Evolutionary conservation across 1,140 invertebrate species (phyloP).

Genomic region (Drosophila orena): DNA sequence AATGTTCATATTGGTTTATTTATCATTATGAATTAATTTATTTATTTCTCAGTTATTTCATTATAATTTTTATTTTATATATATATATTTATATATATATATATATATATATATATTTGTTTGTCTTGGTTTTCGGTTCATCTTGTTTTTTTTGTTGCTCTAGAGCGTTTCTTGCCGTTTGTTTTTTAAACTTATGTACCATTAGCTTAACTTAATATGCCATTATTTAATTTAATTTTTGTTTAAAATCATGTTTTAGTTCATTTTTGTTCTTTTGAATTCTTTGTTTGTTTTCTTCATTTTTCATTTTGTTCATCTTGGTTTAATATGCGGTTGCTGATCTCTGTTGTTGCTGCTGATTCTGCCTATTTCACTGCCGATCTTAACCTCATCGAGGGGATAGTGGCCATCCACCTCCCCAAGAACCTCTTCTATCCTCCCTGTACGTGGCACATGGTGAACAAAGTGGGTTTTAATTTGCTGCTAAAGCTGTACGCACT

Average conservation of each 20-base stretch:
- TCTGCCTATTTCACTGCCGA: conserved; percentile 48
- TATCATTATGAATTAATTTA: conserved; percentile 84
- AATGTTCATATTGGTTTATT: conserved; percentile 84
- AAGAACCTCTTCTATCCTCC: conserved; percentile 25
- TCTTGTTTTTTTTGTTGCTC: conserved; percentile 70
- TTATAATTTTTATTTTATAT: conserved; percentile 80
- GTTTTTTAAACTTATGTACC: conserved; percentile 83
- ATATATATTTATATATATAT: conserved; percentile 59
- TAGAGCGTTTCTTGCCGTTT: conserved; percentile 75
- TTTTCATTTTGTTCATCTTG: conserved; percentile 3
- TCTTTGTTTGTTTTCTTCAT: conserved; percentile 16
- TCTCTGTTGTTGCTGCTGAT: conserved; percentile 33
- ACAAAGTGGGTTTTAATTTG: conserved; percentile 64
- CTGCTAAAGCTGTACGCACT: conserved; percentile 54
- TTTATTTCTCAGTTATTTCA: conserved; percentile 82
- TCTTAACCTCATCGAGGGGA: conserved; percentile 38
- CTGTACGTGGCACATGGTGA: conserved; percentile 63
- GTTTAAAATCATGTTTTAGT: conserved; percentile 79
- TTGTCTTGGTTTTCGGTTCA: conserved; percentile 69
- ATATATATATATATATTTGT: conserved; percentile 64
- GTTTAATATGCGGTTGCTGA: conserved; percentile 50
- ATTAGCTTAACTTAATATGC: conserved; percentile 82
- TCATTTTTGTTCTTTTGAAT: conserved; percentile 50
- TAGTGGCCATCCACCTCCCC: conserved; percentile 11
- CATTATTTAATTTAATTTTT: conserved; percentile 78